phyloP scores from a whole-genome alignment of 2,113 vertebrate species.

The Datnioides undecimradiatus region DNA sequence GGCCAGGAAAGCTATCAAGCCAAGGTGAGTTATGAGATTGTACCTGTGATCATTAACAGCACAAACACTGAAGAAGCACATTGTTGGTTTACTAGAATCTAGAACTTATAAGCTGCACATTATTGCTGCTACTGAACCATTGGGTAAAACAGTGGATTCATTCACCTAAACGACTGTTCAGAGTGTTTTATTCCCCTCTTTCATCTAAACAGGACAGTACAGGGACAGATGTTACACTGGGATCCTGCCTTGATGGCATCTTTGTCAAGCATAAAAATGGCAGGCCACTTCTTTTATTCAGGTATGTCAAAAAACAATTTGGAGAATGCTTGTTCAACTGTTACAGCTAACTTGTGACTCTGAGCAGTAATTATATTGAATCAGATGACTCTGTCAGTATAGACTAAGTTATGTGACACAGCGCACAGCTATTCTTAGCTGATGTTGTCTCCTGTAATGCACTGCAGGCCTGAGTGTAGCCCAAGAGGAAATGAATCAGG shows the following conservation, averaged over 20 bases:
- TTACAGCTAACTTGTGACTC: constrained; percentile 4
- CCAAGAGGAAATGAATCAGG: constrained; percentile 46
- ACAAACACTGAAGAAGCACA: neutral
- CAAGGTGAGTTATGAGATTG: constrained; percentile 84
- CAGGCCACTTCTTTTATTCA: constrained; percentile 90
- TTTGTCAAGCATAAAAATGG: constrained; percentile 97
- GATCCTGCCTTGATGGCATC: constrained; percentile 95
- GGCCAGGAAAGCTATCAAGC: constrained; percentile 95
- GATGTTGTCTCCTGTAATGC: constrained; percentile 13
- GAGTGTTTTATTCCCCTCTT: constrained; percentile 25
- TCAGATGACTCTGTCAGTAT: constrained; percentile 1
- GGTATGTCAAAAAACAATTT: constrained; percentile 79
- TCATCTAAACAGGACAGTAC: constrained; percentile 90
- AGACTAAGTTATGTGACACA: constrained; percentile 11
- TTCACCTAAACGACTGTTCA: neutral
- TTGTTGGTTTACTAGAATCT: neutral
- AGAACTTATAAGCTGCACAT: neutral
- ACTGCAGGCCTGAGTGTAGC: constrained; percentile 9
- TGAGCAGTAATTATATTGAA: constrained; percentile 17
- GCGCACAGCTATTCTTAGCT: constrained; percentile 27
- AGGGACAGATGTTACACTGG: constrained; percentile 92
- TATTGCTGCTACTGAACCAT: neutral
- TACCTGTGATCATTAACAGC: neutral
- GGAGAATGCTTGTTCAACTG: neutral
- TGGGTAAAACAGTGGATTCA: neutral